phyloP scores from a whole-genome alignment of 2,113 vertebrate genomes.

The Mesoclemmys tuberculata region DNA sequence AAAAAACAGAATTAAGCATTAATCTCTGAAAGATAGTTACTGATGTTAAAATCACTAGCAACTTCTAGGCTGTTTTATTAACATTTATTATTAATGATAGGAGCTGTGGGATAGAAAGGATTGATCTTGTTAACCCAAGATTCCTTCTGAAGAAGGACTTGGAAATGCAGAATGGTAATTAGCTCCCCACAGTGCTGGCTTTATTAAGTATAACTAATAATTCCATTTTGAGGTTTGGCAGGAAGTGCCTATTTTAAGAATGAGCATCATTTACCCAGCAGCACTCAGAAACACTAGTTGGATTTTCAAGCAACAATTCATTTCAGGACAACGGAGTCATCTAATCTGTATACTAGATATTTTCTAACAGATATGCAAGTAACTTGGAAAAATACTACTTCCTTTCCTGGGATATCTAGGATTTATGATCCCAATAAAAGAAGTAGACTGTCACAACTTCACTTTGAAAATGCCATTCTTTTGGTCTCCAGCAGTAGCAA shows the following conservation, averaged over 20 bases:
- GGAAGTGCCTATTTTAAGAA: slow-evolving; percentile 28
- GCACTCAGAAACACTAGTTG: slow-evolving; percentile 22
- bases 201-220: slow-evolving; percentile 40
- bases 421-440: slow-evolving; percentile 64
- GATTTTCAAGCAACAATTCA: slow-evolving; percentile 56
- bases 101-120: background rate
- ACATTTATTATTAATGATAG: background rate
- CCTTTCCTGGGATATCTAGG: slow-evolving; percentile 29
- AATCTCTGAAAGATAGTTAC: background rate
- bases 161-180: slow-evolving; percentile 30
- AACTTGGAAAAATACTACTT: slow-evolving; percentile 39
- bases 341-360: slow-evolving; percentile 41
- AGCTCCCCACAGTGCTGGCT: background rate
- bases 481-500: slow-evolving; percentile 38
- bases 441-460: slow-evolving; percentile 70
- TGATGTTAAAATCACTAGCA: background rate
- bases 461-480: slow-evolving; percentile 70
- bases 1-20: background rate
- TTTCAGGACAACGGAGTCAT: slow-evolving; percentile 64
- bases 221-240: slow-evolving; percentile 16
- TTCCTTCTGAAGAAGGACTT: background rate
- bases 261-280: background rate
- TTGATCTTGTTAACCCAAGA: background rate
- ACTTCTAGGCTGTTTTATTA: background rate
- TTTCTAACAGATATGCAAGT: slow-evolving; percentile 56